A percentile compares a stretch with the other conserved stretches of the same genome.
phyloP scores from a whole-genome alignment of 2,888 invertebrate species.

The Callosobruchus maculatus region DNA sequence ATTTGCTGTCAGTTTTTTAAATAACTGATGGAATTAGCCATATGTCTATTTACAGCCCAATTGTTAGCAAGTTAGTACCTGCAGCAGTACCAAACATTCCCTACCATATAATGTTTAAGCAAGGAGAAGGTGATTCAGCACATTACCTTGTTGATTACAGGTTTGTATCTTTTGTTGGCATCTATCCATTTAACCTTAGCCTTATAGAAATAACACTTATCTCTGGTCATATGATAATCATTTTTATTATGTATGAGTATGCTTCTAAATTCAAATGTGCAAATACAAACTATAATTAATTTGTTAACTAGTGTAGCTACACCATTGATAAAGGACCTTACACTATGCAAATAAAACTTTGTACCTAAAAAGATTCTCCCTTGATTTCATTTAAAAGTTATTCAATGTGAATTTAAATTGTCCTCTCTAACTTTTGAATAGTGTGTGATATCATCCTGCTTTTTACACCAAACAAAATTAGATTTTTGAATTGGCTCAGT shows the following conservation, averaged over 20 bases:
- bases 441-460: too few species aligned
- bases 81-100: constrained; percentile 83
- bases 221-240: too few species aligned
- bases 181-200: neutral
- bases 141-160: constrained; percentile 80
- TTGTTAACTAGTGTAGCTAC: neutral
- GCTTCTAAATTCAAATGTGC: neutral
- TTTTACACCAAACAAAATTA: too few species aligned
- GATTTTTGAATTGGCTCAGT: too few species aligned
- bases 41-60: constrained; percentile 67
- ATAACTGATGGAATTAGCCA: too few species aligned
- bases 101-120: constrained; percentile 85
- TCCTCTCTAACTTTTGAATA: too few species aligned
- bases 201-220: neutral
- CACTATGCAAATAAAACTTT: too few species aligned
- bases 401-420: too few species aligned
- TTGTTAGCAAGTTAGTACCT: constrained; percentile 82
- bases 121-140: constrained; percentile 66
- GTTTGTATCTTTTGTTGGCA: constrained; percentile 83
- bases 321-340: neutral
- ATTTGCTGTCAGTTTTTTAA: too few species aligned
- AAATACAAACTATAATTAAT: neutral
- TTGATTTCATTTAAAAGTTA: too few species aligned
- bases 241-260: too few species aligned
- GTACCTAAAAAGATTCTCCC: too few species aligned